Conservation (phyloP, 2,113 vertebrate genomes). For the Oncorhynchus mykiss region DNA sequence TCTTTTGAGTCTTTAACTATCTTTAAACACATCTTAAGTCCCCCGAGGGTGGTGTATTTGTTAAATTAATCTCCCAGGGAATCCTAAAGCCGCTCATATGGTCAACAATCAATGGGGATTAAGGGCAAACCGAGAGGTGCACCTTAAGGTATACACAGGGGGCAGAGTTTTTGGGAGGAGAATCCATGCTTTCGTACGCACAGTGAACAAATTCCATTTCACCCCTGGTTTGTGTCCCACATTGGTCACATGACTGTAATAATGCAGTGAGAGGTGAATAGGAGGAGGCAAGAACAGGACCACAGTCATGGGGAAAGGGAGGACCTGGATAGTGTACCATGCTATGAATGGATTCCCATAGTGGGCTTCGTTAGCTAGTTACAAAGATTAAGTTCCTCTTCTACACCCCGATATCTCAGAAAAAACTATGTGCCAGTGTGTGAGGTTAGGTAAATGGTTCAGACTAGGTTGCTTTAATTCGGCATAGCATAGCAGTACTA, state of each 20-base stretch:
- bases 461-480: background rate
- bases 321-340: background rate
- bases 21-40: background rate
- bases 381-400: background rate
- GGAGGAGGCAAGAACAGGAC: slow-evolving; percentile 11
- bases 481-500: background rate
- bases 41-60: background rate
- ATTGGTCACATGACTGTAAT: slow-evolving; percentile 14
- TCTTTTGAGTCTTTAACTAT: background rate
- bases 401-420: background rate
- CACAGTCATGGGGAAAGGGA: slow-evolving; percentile 32
- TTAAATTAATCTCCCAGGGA: background rate
- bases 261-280: slow-evolving; percentile 6
- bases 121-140: background rate
- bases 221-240: slow-evolving; percentile 47
- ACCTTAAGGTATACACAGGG: background rate
- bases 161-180: background rate
- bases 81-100: background rate
- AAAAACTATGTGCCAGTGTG: background rate
- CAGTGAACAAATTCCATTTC: background rate
- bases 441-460: slow-evolving; percentile 9
- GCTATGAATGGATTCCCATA: slow-evolving; percentile 17
- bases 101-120: background rate
- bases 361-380: slow-evolving; percentile 9
- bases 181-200: background rate